Percentiles rank a stretch among this genome's conserved stretches.
phyloP scores from a whole-genome alignment of 2,113 vertebrate species.

The Sciurus niger region DNA sequence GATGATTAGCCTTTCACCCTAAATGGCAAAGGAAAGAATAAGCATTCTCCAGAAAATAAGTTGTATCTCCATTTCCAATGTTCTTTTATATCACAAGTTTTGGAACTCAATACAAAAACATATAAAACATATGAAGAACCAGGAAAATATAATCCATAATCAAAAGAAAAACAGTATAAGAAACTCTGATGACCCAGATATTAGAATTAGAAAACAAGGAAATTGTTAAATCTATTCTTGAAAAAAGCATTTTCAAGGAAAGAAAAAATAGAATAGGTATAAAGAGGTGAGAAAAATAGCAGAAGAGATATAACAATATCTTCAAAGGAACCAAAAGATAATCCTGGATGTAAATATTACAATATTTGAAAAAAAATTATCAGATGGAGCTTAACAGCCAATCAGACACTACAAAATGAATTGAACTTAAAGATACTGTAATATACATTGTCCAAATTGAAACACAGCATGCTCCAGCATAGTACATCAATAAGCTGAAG shows the following conservation, averaged over 20 bases:
- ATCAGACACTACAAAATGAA: background rate
- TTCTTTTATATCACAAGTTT: background rate
- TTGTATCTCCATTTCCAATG: background rate
- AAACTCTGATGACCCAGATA: background rate
- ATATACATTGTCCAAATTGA: background rate
- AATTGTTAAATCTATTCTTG: background rate
- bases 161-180: background rate
- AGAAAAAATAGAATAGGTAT: background rate
- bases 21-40: background rate
- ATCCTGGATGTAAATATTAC: background rate
- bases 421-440: background rate
- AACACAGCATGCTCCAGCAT: background rate
- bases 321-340: slow-evolving; percentile 17
- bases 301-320: background rate
- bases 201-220: background rate
- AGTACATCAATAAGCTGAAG: background rate
- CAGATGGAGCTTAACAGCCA: background rate
- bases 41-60: background rate
- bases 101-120: background rate
- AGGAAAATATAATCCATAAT: background rate
- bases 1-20: background rate
- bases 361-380: background rate
- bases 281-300: background rate
- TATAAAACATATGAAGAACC: background rate
- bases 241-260: background rate